Percentiles rank a stretch among this genome's conserved stretches.
phyloP scores from a whole-genome alignment of 2,113 vertebrate species.

The Paedocypris sp. region DNA sequence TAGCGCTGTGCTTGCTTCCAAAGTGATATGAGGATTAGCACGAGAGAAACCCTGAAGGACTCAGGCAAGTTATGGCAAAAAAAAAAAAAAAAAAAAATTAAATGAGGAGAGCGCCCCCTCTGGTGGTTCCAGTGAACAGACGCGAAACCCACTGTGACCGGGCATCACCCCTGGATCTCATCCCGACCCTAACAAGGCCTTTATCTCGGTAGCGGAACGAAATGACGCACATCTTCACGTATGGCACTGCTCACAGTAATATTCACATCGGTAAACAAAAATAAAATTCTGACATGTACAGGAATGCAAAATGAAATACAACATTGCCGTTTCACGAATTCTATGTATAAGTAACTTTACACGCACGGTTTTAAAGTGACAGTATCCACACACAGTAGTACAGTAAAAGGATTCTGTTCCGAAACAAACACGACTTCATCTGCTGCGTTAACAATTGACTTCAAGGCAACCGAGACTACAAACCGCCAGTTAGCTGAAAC shows the following conservation, averaged over 20 bases:
- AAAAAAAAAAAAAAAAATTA: no score
- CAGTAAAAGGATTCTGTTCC: conserved; percentile 29
- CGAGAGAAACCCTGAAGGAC: conserved; percentile 44
- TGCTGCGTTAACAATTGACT: conserved; percentile 38
- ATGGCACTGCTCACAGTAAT: conserved; percentile 66
- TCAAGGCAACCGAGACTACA: conserved; percentile 13
- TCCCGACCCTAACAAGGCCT: conserved; percentile 38
- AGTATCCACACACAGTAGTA: conserved; percentile 58
- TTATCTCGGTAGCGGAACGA: conserved; percentile 36
- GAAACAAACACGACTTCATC: conserved; percentile 19
- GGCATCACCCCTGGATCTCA: no score
- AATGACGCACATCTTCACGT: conserved; percentile 35
- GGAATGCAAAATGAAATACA: conserved; percentile 60
- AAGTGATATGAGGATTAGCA: conserved; percentile 52
- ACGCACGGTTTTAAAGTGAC: conserved; percentile 64
- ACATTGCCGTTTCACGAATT: conserved; percentile 35
- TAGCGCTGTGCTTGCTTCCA: conserved; percentile 58
- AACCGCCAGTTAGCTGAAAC: background rate
- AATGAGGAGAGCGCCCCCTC: conserved; percentile 48
- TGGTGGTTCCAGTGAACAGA: conserved; percentile 38
- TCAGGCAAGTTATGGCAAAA: conserved; percentile 40
- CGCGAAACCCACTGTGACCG: background rate
- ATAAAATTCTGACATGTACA: conserved; percentile 47
- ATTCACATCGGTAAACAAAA: conserved; percentile 57
- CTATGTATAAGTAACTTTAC: conserved; percentile 47